Conservation (phyloP, 1,140 invertebrate genomes). For the Elysia chlorotica region DNA sequence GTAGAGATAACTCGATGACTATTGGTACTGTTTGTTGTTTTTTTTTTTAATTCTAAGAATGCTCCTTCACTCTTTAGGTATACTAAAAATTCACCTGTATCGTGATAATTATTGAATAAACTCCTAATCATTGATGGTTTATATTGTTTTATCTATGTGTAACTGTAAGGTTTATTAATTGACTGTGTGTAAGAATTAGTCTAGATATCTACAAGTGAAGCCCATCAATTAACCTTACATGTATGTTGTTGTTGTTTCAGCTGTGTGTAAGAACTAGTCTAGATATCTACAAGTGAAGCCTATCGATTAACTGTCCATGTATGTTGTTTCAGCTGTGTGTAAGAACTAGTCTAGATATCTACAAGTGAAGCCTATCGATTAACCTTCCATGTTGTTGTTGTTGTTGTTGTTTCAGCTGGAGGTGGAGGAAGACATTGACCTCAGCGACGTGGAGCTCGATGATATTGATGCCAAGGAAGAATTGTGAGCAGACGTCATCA, state of each 20-base stretch:
- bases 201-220: neutral
- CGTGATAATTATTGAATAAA: too few relatives aligned
- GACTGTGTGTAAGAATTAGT: neutral
- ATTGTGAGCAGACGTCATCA: constrained; percentile 29
- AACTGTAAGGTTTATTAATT: too few relatives aligned
- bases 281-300: neutral
- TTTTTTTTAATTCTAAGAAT: neutral
- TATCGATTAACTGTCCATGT: too few relatives aligned
- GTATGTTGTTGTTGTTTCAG: neutral
- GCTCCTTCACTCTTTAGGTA: too few relatives aligned
- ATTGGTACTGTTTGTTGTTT: too few relatives aligned
- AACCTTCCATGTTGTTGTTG: neutral
- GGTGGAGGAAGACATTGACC: constrained; percentile 89
- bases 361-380: too few relatives aligned
- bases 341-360: neutral
- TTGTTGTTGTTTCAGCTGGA: constrained; percentile 66
- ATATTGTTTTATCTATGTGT: too few relatives aligned
- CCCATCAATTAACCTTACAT: neutral
- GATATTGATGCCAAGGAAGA: constrained; percentile 61
- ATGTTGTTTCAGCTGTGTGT: neutral
- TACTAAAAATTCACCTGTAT: too few relatives aligned
- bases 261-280: neutral
- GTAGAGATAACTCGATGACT: too few relatives aligned
- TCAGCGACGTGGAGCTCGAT: constrained; percentile 88
- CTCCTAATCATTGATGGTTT: too few relatives aligned